Evolutionary conservation across 2,888 invertebrate genomes (phyloP), one percentile per base, ranked within the genome.

Genomic region (Leptarthrus brevirostris): DNA sequence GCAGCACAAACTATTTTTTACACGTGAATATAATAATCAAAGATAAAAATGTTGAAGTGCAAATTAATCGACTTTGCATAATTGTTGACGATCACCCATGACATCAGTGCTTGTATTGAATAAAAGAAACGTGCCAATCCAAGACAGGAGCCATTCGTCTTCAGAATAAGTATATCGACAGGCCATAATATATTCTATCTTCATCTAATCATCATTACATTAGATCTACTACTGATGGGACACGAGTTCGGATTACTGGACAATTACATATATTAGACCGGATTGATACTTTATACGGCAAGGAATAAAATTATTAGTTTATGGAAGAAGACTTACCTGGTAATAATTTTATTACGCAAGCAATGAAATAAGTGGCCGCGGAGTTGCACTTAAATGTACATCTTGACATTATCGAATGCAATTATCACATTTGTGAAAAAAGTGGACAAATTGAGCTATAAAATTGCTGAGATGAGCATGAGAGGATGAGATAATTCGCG

Each of bases 381-480:
- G 40, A n/a, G 30, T 12, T 40, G 8, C 8, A 40, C 12, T 40
- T 3, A 40, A 40, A 40, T 40, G 40, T n/a, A 44, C n/a, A n/a
- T 44, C n/a, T 44, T 44, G 8, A 44, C n/a, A 4, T 20, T 49
- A 20, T 20, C 20, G 18, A 3, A 20, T 20, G 6, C 16, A 58
- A 58, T 58, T 36, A 58, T 36, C 58, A 58, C 58, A 58, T 58
- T 58, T 58, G 36, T 58, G 58, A 36, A 12, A 36, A 36, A 36
- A 58, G 36, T 20, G 58, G 58, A 18, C 22, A 58, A 58, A 58
- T 56, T 56, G 56, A 56, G n/a, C 30, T 22, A 16, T 56, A 12
- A 30, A 30, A 30, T 40, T 40, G 40, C 40, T 40, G 40, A 12
- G 40, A 40, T 12, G n/a, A 12, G 8, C 10, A 40, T 40, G 40